These are phyloP conservation scores for rabbit (Oryctolagus cuniculus) DNA, from an alignment of 2,113 vertebrate species.

Conservation along the genomic window mOryCun1.1 NC_091450.1:14971501-14972000, in stretches of 20 bases:
- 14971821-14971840: neutral
- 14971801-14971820: neutral
- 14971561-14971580: too few species aligned
- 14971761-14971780: neutral
- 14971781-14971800: neutral
- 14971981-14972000: too few species aligned
- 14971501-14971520: too few species aligned
- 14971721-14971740: neutral
- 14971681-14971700: neutral
- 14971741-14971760: neutral
- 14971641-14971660: neutral
- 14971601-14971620: neutral
- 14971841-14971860: neutral
- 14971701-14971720: neutral
- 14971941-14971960: too few species aligned
- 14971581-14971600: neutral
- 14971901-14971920: neutral
- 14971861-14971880: neutral
- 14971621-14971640: neutral
- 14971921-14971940: too few species aligned
- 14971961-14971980: too few species aligned
- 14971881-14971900: neutral
- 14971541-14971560: too few species aligned
- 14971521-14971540: too few species aligned
- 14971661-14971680: neutral